A percentile compares a stretch with the other conserved stretches of the same genome.
Evolutionary conservation across 2,797 vertebrate species (phyloP).

Genomic region (Macrochelys suwanniensis): DNA sequence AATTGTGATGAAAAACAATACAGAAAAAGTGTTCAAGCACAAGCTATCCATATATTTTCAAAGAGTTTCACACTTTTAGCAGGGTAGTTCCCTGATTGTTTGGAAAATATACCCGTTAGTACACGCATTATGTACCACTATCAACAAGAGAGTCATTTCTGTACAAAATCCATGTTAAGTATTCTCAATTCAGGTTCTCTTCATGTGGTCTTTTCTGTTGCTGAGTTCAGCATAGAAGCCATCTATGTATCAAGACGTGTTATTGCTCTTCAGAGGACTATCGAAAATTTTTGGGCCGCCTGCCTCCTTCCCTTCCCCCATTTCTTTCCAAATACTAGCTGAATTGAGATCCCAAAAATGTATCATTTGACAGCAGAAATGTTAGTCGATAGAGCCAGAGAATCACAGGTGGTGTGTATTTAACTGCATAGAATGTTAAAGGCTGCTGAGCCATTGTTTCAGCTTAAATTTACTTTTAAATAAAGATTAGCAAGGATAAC

Average conservation of each 20-base stretch:
- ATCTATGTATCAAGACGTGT: background rate
- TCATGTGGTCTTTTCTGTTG: background rate
- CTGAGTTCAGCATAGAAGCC: background rate
- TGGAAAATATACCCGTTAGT: background rate
- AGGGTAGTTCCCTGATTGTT: background rate
- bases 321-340: background rate
- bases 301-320: background rate
- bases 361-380: constrained; percentile 47
- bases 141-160: background rate
- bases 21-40: background rate
- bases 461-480: constrained; percentile 68
- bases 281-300: background rate
- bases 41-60: background rate
- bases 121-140: background rate
- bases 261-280: background rate
- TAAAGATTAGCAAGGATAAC: constrained; percentile 69
- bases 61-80: background rate
- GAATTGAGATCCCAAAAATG: constrained; percentile 23
- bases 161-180: background rate
- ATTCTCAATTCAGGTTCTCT: background rate
- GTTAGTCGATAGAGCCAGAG: background rate
- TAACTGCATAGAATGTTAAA: constrained; percentile 5
- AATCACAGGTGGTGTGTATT: background rate
- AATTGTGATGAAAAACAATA: background rate
- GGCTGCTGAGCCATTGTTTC: constrained; percentile 47